Evolutionary conservation across 2,113 vertebrate species (phyloP).

Genomic region (Syngnathus floridae): DNA sequence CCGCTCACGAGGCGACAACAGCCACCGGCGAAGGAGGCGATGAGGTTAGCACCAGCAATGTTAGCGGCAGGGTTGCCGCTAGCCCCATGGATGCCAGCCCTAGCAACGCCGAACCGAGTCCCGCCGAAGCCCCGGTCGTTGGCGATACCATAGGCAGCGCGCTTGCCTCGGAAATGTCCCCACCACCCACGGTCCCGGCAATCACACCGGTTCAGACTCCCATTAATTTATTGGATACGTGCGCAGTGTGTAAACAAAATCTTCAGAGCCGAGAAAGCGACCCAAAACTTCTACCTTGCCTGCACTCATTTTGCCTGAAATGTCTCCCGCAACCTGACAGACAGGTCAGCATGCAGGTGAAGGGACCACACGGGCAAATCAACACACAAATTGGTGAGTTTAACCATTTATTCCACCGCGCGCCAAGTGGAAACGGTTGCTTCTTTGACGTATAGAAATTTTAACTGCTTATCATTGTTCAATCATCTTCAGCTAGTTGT

Average conservation of each 20-base stretch:
- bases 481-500: background rate
- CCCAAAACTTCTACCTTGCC: constrained; percentile 92
- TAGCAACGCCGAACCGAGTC: constrained; percentile 37
- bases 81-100: constrained; percentile 34
- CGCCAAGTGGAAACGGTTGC: background rate
- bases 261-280: constrained; percentile 89
- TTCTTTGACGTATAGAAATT: background rate
- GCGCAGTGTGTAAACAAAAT: constrained; percentile 92
- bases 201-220: constrained; percentile 66
- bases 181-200: constrained; percentile 66
- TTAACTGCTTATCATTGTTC: background rate
- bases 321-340: constrained; percentile 90
- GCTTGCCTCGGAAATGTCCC: constrained; percentile 59
- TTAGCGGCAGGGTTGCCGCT: constrained; percentile 52
- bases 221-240: constrained; percentile 86
- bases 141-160: constrained; percentile 45
- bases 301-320: constrained; percentile 93
- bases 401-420: background rate
- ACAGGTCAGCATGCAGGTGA: constrained; percentile 86
- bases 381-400: constrained; percentile 90
- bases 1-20: constrained; percentile 54
- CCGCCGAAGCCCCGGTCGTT: constrained; percentile 10
- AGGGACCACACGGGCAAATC: constrained; percentile 82
- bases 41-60: constrained; percentile 27
- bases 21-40: constrained; percentile 65